A percentile compares a stretch with the other conserved stretches of the same genome.
Conservation (phyloP, 2,113 vertebrate species). For the Neodontobutis hainanensis region DNA sequence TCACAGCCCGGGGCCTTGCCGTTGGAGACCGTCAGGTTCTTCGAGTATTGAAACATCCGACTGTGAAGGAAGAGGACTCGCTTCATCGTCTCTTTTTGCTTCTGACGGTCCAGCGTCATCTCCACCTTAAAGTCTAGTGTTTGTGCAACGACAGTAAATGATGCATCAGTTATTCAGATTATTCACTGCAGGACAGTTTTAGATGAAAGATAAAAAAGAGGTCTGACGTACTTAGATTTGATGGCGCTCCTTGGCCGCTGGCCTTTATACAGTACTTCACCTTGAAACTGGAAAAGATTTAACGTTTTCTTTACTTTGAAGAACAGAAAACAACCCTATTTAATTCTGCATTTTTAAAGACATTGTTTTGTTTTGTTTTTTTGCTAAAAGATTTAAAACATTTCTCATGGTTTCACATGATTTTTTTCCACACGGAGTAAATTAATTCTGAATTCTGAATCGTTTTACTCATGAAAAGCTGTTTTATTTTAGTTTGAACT, state of each 20-base stretch:
- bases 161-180: no score
- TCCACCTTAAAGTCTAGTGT: constrained; percentile 88
- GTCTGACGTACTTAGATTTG: constrained; percentile 82
- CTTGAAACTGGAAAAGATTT: constrained; percentile 81
- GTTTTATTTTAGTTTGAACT: no score
- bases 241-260: constrained; percentile 83
- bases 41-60: constrained; percentile 81
- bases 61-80: constrained; percentile 90
- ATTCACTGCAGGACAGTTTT: no score
- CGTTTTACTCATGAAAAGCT: no score
- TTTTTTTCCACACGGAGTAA: no score
- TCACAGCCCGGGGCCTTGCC: constrained; percentile 82
- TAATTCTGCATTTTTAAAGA: no score
- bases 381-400: no score
- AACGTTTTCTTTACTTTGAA: no score
- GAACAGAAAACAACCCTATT: no score
- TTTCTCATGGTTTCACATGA: no score
- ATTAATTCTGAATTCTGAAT: no score
- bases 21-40: constrained; percentile 86
- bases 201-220: neutral
- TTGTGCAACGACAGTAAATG: neutral
- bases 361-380: no score
- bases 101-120: constrained; percentile 91
- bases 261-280: constrained; percentile 95
- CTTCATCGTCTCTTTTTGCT: constrained; percentile 92